phyloP scores from a whole-genome alignment of 2,888 invertebrate genomes.

The Melanchra persicariae region DNA sequence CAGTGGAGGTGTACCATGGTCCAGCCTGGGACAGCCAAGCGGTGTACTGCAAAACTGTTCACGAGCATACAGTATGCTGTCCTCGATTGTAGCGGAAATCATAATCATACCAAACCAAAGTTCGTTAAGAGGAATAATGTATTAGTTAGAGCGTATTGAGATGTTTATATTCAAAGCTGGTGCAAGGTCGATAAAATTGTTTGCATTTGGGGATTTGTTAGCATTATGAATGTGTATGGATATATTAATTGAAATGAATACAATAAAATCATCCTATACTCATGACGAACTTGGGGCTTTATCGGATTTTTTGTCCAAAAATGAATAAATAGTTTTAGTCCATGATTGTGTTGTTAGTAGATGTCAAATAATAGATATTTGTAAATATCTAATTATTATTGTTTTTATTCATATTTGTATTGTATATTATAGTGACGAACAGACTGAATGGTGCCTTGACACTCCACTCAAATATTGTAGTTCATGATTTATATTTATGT shows the following conservation, averaged over 20 bases:
- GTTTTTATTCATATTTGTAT: not conserved
- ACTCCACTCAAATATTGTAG: slow-evolving; percentile 18
- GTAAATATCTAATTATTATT: not conserved
- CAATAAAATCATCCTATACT: not conserved
- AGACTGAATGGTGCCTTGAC: slow-evolving; percentile 55
- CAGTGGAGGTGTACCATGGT: slow-evolving; percentile 82
- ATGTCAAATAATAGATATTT: not conserved
- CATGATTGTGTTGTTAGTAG: slow-evolving; percentile 17
- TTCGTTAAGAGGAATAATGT: slow-evolving; percentile 72
- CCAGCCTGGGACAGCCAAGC: slow-evolving; percentile 73
- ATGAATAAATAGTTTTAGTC: not conserved
- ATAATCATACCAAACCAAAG: slow-evolving; percentile 75
- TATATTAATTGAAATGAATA: not conserved
- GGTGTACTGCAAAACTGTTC: slow-evolving; percentile 77
- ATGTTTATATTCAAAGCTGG: not conserved
- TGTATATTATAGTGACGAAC: not conserved
- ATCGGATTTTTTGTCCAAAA: not conserved
- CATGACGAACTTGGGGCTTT: not conserved
- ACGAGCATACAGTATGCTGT: slow-evolving; percentile 71
- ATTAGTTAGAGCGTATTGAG: slow-evolving; percentile 68
- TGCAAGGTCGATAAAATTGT: not conserved
- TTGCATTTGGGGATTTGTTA: not conserved
- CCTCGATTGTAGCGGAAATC: slow-evolving; percentile 66
- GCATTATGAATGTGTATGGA: not conserved
- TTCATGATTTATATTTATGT: not conserved